Evolutionary conservation across 1,140 invertebrate species (phyloP).

Genomic region (Lepeophtheirus salmonis): DNA sequence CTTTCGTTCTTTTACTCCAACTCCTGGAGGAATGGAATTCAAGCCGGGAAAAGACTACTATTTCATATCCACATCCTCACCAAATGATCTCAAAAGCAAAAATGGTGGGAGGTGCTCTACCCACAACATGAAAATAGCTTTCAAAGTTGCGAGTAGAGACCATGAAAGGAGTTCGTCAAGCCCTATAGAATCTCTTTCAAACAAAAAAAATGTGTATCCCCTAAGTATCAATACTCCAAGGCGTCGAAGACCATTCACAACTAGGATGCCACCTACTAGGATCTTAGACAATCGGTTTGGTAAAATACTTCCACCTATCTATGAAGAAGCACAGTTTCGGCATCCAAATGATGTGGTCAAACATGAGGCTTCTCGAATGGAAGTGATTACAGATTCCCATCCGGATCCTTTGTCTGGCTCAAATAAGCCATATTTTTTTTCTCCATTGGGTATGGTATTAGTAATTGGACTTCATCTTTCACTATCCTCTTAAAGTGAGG

Average conservation of each 20-base stretch:
- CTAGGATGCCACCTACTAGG: too few relatives aligned
- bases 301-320: too few relatives aligned
- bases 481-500: too few relatives aligned
- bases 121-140: constrained; percentile 88
- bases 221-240: not conserved
- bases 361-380: constrained; percentile 13
- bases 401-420: too few relatives aligned
- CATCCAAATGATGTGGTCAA: constrained; percentile 16
- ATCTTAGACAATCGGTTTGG: too few relatives aligned
- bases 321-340: not conserved
- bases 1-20: constrained; percentile 82
- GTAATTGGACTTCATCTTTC: too few relatives aligned
- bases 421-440: too few relatives aligned
- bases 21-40: constrained; percentile 80
- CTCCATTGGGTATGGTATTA: too few relatives aligned
- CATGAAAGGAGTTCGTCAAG: too few relatives aligned
- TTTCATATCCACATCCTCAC: constrained; percentile 80
- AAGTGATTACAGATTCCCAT: too few relatives aligned
- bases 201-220: not conserved
- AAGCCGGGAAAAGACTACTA: constrained; percentile 83
- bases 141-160: constrained; percentile 44
- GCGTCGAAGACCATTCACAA: not conserved
- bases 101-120: constrained; percentile 72
- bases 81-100: constrained; percentile 67
- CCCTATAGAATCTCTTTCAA: too few relatives aligned